Evolutionary conservation across 1,140 invertebrate species (phyloP), one percentile per base, ranked within the genome.

Genomic region (Drosophila mojavensis): DNA sequence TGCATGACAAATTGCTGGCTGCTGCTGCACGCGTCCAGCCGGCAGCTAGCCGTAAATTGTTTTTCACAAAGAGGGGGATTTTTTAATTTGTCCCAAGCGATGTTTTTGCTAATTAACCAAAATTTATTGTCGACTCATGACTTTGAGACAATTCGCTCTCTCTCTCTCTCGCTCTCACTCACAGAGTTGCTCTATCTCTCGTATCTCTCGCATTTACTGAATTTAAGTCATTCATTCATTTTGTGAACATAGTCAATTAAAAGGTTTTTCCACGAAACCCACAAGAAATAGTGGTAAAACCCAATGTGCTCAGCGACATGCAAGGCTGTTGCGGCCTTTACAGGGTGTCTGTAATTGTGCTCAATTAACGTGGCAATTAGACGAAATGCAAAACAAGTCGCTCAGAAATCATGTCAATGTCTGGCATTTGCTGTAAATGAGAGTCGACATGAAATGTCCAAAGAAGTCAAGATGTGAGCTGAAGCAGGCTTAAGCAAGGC

Each of bases 361-460:
- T 65, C 83, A 86, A 78, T 84, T 84, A 84, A 77, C 63, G 68
- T 65, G 78, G 70, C 80, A 82, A 82, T 84, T 85, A 85, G 79
- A 55, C 26, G 56, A 56, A 61, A 66, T 63, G 28, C 43, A 65
- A 54, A 74, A 62, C 60, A 60, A 66, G 61, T 61, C 64, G 68
- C 60, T 36, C 54, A 56, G 62, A 82, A 85, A 88, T 86, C 82
- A 85, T 85, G 82, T 85, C 83, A 88, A 88, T 88, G 83, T 68
- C 83, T 86, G 76, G 43, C 72, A 79, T 75, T 86, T 79, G 71
- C 82, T 78, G 79, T 63, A 83, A 79, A 88, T 77, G 79, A 83
- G 62, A 43, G 51, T 24, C 69, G 62, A 86, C 82, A 86, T 86
- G 82, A 88, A 88, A 77, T 70, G 62, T 17, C 48, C 26, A 66